These are phyloP conservation scores for Zaprionus tsacasi DNA, from an alignment of 1,140 invertebrate species.

Conservation along the genomic window DNA sequence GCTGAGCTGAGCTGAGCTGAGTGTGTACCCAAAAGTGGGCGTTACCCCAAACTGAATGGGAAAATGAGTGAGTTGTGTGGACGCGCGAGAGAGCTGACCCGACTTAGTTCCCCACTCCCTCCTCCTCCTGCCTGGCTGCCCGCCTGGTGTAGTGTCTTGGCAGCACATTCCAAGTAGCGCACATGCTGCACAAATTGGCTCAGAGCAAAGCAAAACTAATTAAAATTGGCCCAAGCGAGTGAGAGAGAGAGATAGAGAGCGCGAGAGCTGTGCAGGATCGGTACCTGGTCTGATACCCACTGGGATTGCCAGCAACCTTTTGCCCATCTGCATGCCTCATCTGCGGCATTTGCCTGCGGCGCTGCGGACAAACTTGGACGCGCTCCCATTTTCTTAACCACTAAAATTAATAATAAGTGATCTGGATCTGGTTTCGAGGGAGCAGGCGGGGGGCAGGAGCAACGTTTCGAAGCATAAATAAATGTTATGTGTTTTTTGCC, in stretches of 20 bases:
- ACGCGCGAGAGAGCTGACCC: conserved; percentile 41
- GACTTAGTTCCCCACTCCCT: neutral
- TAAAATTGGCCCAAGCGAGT: conserved; percentile 75
- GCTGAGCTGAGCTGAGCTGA: neutral
- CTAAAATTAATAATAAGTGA: conserved; percentile 84
- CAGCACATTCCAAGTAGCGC: conserved; percentile 79
- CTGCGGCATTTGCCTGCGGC: conserved; percentile 72
- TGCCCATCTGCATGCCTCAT: conserved; percentile 78
- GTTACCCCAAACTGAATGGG: conserved; percentile 81
- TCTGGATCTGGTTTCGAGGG: conserved; percentile 76
- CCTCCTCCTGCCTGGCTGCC: too few relatives aligned
- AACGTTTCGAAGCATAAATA: conserved; percentile 74
- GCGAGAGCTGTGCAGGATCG: conserved; percentile 17
- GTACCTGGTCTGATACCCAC: conserved; percentile 26
- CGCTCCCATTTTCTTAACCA: conserved; percentile 82
- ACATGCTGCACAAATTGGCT: conserved; percentile 28
- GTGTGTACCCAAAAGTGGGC: conserved; percentile 81
- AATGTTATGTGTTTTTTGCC: conserved; percentile 82
- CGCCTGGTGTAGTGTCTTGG: neutral
- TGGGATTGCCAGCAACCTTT: conserved; percentile 70
- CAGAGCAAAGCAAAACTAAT: conserved; percentile 82
- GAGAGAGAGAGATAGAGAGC: neutral
- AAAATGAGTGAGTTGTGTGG: conserved; percentile 78
- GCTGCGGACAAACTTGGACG: conserved; percentile 28
- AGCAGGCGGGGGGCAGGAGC: conserved; percentile 14